A percentile compares a stretch with the other conserved stretches of the same genome.
These are phyloP conservation scores for Crocallis elinguaria DNA, from an alignment of 2,888 invertebrate genomes.

Conservation along the genomic window DNA sequence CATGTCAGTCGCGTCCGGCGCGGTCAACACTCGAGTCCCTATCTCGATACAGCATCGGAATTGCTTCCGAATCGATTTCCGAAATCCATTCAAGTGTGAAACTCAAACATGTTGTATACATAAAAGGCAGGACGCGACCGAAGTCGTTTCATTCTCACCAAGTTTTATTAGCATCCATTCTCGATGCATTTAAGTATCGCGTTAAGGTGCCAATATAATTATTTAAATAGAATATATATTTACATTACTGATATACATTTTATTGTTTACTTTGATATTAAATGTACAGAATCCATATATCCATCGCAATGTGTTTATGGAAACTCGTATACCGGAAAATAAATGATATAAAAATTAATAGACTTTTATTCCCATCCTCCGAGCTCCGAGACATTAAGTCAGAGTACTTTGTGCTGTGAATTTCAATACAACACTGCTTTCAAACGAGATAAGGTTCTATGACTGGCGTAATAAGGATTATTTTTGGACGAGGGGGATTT, in stretches of 20 bases:
- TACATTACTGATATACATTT: constrained; percentile 72
- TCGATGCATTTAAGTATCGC: constrained; percentile 57
- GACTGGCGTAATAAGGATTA: constrained; percentile 26
- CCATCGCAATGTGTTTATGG: constrained; percentile 78
- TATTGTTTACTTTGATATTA: constrained; percentile 80
- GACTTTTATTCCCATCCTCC: constrained; percentile 50
- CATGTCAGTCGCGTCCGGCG: constrained; percentile 32
- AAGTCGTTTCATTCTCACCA: constrained; percentile 30
- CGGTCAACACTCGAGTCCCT: constrained; percentile 2
- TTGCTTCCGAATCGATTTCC: constrained; percentile 35
- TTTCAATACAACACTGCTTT: constrained; percentile 30
- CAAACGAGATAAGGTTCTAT: constrained; percentile 22
- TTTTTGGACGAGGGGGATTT: constrained; percentile 36
- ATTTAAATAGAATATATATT: constrained; percentile 73
- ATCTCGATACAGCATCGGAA: constrained; percentile 18
- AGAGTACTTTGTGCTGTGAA: constrained; percentile 42
- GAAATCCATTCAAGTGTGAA: constrained; percentile 6
- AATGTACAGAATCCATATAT: constrained; percentile 77
- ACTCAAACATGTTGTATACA: not conserved
- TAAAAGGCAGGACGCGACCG: constrained; percentile 8
- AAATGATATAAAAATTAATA: constrained; percentile 62
- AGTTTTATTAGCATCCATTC: constrained; percentile 64
- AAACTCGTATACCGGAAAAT: constrained; percentile 76
- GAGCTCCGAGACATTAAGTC: constrained; percentile 34
- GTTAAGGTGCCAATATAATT: constrained; percentile 74